Conservation (phyloP, 1,140 invertebrate genomes). For the Stegodyphus mimosarum region DNA sequence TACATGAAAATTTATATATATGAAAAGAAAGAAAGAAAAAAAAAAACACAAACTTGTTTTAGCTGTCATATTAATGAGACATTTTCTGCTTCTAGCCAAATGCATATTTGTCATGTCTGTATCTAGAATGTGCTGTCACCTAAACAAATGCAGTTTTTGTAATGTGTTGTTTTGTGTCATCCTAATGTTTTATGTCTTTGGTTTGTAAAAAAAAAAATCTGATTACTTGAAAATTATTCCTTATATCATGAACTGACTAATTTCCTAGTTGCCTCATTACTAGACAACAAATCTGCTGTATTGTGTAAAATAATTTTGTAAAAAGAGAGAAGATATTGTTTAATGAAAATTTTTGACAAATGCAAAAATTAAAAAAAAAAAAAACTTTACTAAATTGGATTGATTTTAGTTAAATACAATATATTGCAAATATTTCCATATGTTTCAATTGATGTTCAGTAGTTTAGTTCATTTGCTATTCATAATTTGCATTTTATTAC, state of each 20-base stretch:
- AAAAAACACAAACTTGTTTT: neutral
- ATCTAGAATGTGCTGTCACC: conserved; percentile 37
- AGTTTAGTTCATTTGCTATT: no score
- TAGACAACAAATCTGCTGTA: neutral
- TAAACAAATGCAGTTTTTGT: conserved; percentile 39
- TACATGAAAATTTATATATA: neutral
- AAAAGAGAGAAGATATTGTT: neutral
- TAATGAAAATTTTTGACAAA: no score
- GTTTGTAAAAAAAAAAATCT: conserved; percentile 2
- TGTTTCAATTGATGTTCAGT: no score
- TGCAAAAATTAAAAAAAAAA: no score
- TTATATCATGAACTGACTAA: neutral
- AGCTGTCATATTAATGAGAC: conserved; percentile 30
- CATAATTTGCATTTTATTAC: no score
- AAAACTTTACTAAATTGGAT: no score
- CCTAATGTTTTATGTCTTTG: conserved; percentile 30
- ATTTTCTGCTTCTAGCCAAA: conserved; percentile 50
- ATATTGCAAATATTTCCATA: no score
- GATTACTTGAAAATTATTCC: neutral
- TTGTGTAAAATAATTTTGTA: neutral
- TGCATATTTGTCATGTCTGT: conserved; percentile 54
- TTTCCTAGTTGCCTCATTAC: neutral
- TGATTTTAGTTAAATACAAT: no score
- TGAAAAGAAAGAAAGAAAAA: neutral
- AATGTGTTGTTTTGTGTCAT: conserved; percentile 48